phyloP scores from a whole-genome alignment of 2,113 vertebrate species.

The Antennarius striatus region DNA sequence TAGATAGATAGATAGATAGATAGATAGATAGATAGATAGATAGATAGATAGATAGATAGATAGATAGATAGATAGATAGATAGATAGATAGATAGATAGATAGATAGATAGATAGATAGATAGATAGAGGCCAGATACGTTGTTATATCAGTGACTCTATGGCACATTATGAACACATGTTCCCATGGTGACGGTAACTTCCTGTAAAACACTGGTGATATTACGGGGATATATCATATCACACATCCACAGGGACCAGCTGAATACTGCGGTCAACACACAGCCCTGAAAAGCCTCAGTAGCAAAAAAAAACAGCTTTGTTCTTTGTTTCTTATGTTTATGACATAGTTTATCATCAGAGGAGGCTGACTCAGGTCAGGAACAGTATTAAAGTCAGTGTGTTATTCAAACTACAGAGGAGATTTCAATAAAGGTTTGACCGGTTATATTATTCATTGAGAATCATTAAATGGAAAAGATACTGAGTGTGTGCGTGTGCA shows the following conservation, averaged over 20 bases:
- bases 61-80: too few relatives aligned
- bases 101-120: too few relatives aligned
- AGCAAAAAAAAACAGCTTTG: slow-evolving; percentile 26
- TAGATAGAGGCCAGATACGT: too few relatives aligned
- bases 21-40: too few relatives aligned
- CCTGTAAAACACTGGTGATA: slow-evolving; percentile 17
- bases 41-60: too few relatives aligned
- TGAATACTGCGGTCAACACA: slow-evolving; percentile 1
- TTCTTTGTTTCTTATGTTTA: slow-evolving; percentile 35
- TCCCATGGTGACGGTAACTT: slow-evolving; percentile 35
- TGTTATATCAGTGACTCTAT: too few relatives aligned
- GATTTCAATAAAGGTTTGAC: slow-evolving; percentile 21
- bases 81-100: too few relatives aligned
- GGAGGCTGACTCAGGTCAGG: neutral
- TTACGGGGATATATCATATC: too few relatives aligned
- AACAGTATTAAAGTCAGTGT: too few relatives aligned
- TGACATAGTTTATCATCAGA: slow-evolving; percentile 6
- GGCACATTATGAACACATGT: slow-evolving; percentile 28
- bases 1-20: too few relatives aligned
- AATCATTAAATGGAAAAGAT: slow-evolving; percentile 11
- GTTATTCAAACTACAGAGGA: neutral
- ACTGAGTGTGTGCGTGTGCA: neutral
- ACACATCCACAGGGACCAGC: slow-evolving; percentile 4
- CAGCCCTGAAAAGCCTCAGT: slow-evolving; percentile 1
- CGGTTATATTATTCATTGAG: slow-evolving; percentile 9